Conservation (phyloP, 2,888 invertebrate species). For the Mythimna pallens region DNA sequence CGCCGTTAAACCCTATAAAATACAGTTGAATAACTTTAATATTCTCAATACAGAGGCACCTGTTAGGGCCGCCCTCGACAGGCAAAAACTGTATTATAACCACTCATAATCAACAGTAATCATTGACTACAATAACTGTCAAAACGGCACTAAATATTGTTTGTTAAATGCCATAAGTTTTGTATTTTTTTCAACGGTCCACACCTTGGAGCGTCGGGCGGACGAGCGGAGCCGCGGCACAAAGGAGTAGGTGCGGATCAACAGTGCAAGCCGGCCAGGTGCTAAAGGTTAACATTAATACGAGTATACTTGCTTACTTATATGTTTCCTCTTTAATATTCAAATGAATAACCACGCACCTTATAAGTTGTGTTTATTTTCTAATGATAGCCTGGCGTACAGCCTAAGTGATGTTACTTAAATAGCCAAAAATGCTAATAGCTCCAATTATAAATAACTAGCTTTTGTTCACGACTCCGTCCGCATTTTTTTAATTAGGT, state of each 20-base stretch:
- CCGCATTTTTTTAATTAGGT: too few species aligned
- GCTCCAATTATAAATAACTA: constrained; percentile 5
- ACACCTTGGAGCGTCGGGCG: constrained; percentile 78
- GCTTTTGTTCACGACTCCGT: too few species aligned
- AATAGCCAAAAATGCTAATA: constrained; percentile 16
- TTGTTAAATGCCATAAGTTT: constrained; percentile 88
- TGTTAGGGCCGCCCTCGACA: constrained; percentile 77
- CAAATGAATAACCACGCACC: constrained; percentile 68
- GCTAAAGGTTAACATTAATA: constrained; percentile 80
- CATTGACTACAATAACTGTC: constrained; percentile 89
- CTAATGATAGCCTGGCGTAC: constrained; percentile 23
- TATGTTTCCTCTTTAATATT: constrained; percentile 71
- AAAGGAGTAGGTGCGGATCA: constrained; percentile 78
- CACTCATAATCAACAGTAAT: constrained; percentile 85
- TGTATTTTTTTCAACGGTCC: constrained; percentile 86
- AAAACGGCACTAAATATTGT: constrained; percentile 90
- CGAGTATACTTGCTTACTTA: constrained; percentile 53
- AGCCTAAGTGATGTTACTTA: constrained; percentile 8
- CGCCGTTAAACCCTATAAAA: constrained; percentile 65
- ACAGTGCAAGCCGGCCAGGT: constrained; percentile 77
- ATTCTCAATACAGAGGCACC: constrained; percentile 74
- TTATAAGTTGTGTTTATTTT: constrained; percentile 35
- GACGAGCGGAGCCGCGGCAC: constrained; percentile 62
- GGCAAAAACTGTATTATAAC: constrained; percentile 82
- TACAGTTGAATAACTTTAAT: constrained; percentile 63